Evolutionary conservation across 1,140 invertebrate species (phyloP).

Genomic region (Panonychus citri): DNA sequence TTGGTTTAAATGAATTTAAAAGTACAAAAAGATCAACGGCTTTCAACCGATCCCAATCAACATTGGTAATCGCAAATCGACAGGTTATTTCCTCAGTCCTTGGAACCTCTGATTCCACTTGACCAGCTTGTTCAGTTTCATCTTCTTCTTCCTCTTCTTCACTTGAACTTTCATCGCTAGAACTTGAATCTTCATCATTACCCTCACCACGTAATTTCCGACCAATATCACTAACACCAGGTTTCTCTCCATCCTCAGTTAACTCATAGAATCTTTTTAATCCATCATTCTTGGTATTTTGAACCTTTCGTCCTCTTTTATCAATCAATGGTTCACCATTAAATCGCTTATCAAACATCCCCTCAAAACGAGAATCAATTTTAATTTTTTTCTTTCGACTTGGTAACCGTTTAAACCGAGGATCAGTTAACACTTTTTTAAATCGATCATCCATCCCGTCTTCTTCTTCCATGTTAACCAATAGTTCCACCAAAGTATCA

Average conservation of each 20-base stretch:
- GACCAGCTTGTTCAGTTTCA: constrained; percentile 69
- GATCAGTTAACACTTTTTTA: constrained; percentile 58
- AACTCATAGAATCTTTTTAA: constrained; percentile 68
- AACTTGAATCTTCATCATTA: constrained; percentile 16
- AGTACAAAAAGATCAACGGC: constrained; percentile 70
- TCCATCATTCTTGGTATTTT: constrained; percentile 51
- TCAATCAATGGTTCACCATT: constrained; percentile 68
- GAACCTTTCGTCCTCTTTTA: constrained; percentile 60
- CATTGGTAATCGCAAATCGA: constrained; percentile 75
- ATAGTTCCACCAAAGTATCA: too few species aligned
- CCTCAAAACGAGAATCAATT: constrained; percentile 80
- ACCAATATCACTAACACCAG: constrained; percentile 17
- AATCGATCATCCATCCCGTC: constrained; percentile 47
- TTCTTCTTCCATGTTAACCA: neutral
- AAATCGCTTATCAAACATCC: constrained; percentile 70
- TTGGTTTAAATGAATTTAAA: constrained; percentile 66
- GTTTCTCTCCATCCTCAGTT: constrained; percentile 14
- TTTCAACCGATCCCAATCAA: constrained; percentile 91
- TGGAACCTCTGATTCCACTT: constrained; percentile 69
- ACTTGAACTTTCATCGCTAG: neutral
- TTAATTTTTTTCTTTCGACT: constrained; percentile 66
- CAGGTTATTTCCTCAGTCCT: constrained; percentile 43
- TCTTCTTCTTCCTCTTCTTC: constrained; percentile 23
- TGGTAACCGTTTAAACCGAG: constrained; percentile 58
- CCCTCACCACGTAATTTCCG: constrained; percentile 13